phyloP scores from a whole-genome alignment of 2,888 invertebrate genomes.

The Thecophora atra region DNA sequence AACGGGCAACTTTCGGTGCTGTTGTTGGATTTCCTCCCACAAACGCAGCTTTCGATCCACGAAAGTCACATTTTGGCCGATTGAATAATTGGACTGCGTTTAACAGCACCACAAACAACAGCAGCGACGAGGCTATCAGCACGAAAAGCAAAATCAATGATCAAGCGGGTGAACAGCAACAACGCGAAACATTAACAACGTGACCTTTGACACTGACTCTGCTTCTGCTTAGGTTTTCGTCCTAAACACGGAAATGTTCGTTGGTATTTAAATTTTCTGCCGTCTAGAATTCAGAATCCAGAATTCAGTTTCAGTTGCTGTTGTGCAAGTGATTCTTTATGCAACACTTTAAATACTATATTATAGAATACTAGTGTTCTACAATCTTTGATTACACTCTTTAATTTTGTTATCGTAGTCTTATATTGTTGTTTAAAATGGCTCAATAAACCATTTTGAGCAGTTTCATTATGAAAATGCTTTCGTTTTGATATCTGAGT shows the following conservation, averaged over 20 bases:
- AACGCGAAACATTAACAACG: slow-evolving; percentile 10
- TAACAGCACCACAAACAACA: neutral
- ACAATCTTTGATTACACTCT: no score
- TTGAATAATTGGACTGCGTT: neutral
- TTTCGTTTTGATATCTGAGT: no score
- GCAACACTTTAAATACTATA: no score
- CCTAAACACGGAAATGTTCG: slow-evolving; percentile 17
- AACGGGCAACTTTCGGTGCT: slow-evolving; percentile 9
- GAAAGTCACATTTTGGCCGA: neutral
- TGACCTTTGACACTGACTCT: slow-evolving; percentile 28
- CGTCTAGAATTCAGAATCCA: neutral
- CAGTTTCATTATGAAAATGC: no score
- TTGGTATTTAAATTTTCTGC: neutral
- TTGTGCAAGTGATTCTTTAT: no score
- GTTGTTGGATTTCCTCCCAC: neutral
- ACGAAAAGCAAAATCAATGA: neutral
- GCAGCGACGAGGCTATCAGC: slow-evolving; percentile 5
- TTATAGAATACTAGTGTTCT: no score
- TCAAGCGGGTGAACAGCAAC: neutral
- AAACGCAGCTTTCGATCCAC: neutral
- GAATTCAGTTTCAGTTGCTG: no score
- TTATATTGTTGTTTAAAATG: no score
- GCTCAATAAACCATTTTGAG: no score
- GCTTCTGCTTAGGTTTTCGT: neutral
- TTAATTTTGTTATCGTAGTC: no score